These are phyloP conservation scores for Odocoileus virginianus DNA, from an alignment of 2,113 vertebrate species.

Conservation along the genomic window DNA sequence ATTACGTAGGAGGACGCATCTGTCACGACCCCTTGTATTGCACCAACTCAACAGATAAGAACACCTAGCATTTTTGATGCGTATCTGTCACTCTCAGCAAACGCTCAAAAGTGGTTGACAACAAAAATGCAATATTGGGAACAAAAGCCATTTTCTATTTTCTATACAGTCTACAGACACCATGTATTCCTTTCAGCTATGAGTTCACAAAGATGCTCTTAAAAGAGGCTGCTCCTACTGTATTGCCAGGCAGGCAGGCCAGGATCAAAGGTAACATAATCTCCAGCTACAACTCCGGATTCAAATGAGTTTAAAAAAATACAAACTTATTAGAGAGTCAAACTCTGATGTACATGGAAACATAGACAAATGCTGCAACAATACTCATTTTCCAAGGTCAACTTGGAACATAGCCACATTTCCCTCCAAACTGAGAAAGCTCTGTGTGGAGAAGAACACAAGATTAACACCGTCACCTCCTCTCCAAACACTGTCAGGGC, in stretches of 20 bases:
- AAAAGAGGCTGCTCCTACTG: background rate
- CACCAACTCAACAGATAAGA: background rate
- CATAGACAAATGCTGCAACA: background rate
- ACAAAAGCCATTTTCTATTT: background rate
- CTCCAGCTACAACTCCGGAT: background rate
- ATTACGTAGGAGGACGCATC: background rate
- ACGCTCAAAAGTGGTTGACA: background rate
- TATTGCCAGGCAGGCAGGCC: background rate
- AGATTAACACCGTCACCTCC: background rate
- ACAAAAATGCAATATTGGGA: background rate
- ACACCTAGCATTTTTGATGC: background rate
- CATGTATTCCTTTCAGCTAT: background rate
- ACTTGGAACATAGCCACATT: background rate
- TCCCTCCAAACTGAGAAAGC: background rate
- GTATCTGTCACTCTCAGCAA: background rate
- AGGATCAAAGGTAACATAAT: background rate
- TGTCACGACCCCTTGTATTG: background rate
- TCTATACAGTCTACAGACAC: background rate
- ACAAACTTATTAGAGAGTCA: background rate
- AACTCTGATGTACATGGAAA: background rate
- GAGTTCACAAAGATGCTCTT: background rate
- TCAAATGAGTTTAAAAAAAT: conserved; percentile 15
- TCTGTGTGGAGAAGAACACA: background rate
- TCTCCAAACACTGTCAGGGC: background rate
- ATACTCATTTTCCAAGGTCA: background rate